These are phyloP conservation scores for Pantelozetes paolii DNA, from an alignment of 2,888 invertebrate species.

Conservation along the genomic window DNA sequence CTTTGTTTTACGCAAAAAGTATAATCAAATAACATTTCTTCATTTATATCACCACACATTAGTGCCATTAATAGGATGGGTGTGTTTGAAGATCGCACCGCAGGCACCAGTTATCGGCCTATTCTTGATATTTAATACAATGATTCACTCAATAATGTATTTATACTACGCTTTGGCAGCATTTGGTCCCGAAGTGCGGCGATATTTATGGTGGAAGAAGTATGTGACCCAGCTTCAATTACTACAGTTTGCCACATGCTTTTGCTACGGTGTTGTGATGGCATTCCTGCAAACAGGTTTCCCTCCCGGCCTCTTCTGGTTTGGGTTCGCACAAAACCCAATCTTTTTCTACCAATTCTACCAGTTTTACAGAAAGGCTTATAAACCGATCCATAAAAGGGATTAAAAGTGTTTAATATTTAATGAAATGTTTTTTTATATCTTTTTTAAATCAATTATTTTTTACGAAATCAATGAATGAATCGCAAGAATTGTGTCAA, in stretches of 20 bases:
- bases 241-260: constrained; percentile 34
- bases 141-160: constrained; percentile 40
- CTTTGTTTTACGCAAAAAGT: constrained; percentile 40
- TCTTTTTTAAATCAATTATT: no score
- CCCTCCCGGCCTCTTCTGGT: constrained; percentile 40
- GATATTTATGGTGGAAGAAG: constrained; percentile 41
- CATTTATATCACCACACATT: constrained; percentile 41
- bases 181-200: constrained; percentile 37
- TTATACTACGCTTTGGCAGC: constrained; percentile 41
- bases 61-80: constrained; percentile 40
- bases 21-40: constrained; percentile 40
- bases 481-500: no score
- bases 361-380: constrained; percentile 38
- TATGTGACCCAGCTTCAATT: constrained; percentile 40
- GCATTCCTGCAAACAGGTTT: constrained; percentile 35
- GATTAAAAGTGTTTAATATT: no score
- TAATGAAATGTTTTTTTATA: no score
- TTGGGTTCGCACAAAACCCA: constrained; percentile 40
- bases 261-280: constrained; percentile 38
- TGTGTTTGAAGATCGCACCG: constrained; percentile 37
- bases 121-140: constrained; percentile 39
- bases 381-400: constrained; percentile 15
- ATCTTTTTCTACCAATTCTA: constrained; percentile 41
- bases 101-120: constrained; percentile 40
- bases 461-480: no score